A percentile compares a stretch with the other conserved stretches of the same genome.
Evolutionary conservation across 2,888 invertebrate genomes (phyloP).

Genomic region (Lycia hirtaria): DNA sequence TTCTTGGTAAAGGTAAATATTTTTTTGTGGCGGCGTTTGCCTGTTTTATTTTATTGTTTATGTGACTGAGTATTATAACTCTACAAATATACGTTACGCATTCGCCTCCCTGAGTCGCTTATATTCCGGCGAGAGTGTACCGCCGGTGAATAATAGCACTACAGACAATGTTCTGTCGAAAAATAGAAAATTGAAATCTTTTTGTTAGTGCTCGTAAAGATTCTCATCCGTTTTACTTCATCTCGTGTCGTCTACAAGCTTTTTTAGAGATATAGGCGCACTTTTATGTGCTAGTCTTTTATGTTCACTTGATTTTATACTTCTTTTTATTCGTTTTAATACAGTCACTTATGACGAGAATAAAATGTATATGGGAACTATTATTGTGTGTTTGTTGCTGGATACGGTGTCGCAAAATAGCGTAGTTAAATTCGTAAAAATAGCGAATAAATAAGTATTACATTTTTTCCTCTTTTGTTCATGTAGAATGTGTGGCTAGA

Average conservation of each 20-base stretch:
- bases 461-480: too few relatives aligned
- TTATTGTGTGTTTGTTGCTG: conserved; percentile 1
- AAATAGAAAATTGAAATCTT: conserved; percentile 58
- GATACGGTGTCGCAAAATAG: not conserved
- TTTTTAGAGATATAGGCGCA: conserved; percentile 36
- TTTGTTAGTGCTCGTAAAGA: conserved; percentile 55
- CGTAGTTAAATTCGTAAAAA: not conserved
- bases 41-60: too few relatives aligned
- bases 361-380: conserved; percentile 12
- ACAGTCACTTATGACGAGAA: conserved; percentile 19
- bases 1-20: too few relatives aligned
- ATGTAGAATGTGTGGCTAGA: too few relatives aligned
- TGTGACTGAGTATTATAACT: too few relatives aligned
- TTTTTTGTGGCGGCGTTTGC: too few relatives aligned
- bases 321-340: conserved; percentile 30
- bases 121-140: conserved; percentile 4
- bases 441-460: not conserved
- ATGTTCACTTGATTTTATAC: conserved; percentile 35
- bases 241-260: conserved; percentile 29
- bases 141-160: conserved; percentile 24
- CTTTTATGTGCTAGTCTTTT: conserved; percentile 27
- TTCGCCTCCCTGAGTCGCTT: too few relatives aligned
- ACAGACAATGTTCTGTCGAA: conserved; percentile 41
- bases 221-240: conserved; percentile 41
- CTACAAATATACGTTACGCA: too few relatives aligned